These are phyloP conservation scores for Gallinago media DNA, from an alignment of 2,113 vertebrate species.

Conservation along the genomic window DNA sequence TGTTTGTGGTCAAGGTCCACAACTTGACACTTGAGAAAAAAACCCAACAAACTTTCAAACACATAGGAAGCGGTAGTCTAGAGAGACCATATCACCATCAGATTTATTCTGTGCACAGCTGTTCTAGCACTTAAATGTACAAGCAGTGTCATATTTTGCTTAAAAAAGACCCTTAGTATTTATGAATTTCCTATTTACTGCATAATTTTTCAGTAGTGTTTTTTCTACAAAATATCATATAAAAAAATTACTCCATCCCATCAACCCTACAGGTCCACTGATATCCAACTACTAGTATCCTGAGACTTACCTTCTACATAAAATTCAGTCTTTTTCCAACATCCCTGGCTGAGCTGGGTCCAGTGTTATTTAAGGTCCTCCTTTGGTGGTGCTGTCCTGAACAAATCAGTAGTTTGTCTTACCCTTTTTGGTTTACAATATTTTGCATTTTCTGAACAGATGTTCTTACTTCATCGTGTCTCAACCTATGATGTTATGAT, in stretches of 20 bases:
- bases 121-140: background rate
- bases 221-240: background rate
- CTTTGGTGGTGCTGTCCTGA: background rate
- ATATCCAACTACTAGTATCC: background rate
- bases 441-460: background rate
- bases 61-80: background rate
- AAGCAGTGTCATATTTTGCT: rapidly evolving
- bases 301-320: background rate
- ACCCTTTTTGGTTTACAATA: background rate
- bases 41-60: background rate
- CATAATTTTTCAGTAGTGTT: background rate
- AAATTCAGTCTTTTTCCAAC: background rate
- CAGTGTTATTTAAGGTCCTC: background rate
- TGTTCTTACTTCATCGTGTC: rapidly evolving
- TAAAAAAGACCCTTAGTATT: background rate
- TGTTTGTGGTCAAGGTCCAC: background rate
- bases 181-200: background rate
- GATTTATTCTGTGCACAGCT: background rate
- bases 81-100: background rate
- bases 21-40: background rate
- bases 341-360: background rate
- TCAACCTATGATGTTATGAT: background rate
- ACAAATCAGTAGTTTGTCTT: background rate
- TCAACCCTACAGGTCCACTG: background rate
- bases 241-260: background rate